phyloP scores from a whole-genome alignment of 35 echinoderm and acorn worm species.

The Ophiothrix spiculata region DNA sequence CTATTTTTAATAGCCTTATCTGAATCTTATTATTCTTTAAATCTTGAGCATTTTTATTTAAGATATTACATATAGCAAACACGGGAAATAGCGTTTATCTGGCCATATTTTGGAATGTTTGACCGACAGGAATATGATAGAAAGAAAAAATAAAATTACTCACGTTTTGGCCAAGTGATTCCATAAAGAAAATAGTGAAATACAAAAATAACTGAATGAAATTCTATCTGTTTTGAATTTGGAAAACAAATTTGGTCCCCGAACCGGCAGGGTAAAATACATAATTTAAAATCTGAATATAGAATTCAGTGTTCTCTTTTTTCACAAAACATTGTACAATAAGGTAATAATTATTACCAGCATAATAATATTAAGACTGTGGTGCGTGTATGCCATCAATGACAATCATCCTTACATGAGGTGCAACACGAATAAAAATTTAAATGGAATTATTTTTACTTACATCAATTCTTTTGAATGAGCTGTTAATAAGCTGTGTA shows the following conservation, averaged over 20 bases:
- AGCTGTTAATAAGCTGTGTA: no score
- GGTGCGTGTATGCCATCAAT: background rate
- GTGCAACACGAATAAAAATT: constrained; percentile 1
- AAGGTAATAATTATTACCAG: no score
- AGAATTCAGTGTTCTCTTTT: background rate
- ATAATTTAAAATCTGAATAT: background rate
- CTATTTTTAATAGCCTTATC: no score
- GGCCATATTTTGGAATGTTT: background rate
- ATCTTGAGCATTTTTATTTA: no score
- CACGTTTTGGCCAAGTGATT: no score
- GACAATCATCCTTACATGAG: background rate
- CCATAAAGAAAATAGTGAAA: background rate
- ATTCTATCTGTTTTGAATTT: background rate
- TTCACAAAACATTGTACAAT: no score
- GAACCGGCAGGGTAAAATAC: background rate
- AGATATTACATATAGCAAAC: no score
- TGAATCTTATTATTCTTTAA: no score
- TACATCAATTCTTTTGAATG: constrained; percentile 3
- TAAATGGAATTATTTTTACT: background rate
- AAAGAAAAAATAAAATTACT: background rate
- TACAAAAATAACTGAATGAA: background rate
- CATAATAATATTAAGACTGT: no score
- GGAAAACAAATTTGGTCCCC: background rate
- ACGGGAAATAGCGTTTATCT: no score
- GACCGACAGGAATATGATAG: background rate